Evolutionary conservation across 2,113 vertebrate species (phyloP).

Genomic region (Asarcornis scutulata): DNA sequence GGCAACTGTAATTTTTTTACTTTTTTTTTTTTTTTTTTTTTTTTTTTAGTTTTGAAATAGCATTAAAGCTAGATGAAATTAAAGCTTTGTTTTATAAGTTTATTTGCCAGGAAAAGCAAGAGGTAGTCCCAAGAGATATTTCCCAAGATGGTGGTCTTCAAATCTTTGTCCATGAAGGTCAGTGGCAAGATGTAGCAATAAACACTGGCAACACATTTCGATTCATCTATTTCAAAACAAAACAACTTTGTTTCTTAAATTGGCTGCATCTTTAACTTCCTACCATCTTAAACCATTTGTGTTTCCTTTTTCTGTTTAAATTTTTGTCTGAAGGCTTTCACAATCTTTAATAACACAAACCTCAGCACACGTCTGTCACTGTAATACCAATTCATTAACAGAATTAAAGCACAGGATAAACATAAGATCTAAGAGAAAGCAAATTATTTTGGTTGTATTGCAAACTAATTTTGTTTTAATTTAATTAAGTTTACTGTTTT

Average conservation of each 20-base stretch:
- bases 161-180: neutral
- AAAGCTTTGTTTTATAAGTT: neutral
- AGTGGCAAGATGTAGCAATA: neutral
- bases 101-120: slow-evolving; percentile 1
- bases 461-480: neutral
- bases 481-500: neutral
- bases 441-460: neutral
- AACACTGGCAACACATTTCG: neutral
- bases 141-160: neutral
- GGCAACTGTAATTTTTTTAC: neutral
- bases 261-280: neutral
- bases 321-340: neutral
- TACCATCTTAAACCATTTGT: neutral
- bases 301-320: neutral
- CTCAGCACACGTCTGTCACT: neutral
- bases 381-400: neutral
- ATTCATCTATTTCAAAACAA: neutral
- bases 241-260: neutral
- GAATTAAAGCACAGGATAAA: neutral
- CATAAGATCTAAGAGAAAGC: neutral
- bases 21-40: neutral
- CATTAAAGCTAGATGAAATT: neutral
- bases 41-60: neutral
- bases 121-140: neutral
- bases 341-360: neutral